Percentiles rank a stretch among this genome's conserved stretches.
Evolutionary conservation across 2,888 invertebrate genomes (phyloP).

Genomic region (Caenorhabditis afra): DNA sequence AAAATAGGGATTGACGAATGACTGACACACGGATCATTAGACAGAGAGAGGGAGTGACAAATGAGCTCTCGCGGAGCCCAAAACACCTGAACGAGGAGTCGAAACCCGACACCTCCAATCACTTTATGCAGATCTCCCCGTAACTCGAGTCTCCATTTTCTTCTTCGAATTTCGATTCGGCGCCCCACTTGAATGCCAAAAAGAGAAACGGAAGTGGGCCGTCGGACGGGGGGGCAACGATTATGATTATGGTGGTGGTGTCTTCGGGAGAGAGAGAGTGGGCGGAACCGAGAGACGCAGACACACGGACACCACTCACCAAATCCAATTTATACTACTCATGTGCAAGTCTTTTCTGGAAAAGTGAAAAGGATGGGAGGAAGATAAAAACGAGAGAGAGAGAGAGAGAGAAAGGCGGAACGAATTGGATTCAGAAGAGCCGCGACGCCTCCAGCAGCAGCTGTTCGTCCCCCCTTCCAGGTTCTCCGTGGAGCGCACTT

Average conservation of each 20-base stretch:
- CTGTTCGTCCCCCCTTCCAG: conserved; percentile 1
- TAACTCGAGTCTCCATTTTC: conserved; percentile 22
- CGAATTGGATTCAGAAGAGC: background rate
- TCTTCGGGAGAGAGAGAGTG: conserved; percentile 6
- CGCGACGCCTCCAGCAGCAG: background rate
- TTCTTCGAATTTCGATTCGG: background rate
- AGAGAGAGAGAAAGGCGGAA: background rate
- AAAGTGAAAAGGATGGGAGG: conserved; percentile 36
- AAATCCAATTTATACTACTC: conserved; percentile 56
- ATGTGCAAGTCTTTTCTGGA: conserved; percentile 34
- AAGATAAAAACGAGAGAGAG: conserved; percentile 17
- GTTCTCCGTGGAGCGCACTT: background rate
- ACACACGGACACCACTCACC: conserved; percentile 22
- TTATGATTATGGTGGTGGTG: conserved; percentile 15
- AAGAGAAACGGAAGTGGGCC: conserved; percentile 7
- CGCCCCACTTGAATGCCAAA: background rate
- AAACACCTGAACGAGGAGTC: conserved; percentile 38
- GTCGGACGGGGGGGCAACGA: background rate
- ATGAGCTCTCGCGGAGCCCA: too few species aligned
- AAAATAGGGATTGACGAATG: conserved; percentile 49
- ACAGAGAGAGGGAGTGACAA: conserved; percentile 10
- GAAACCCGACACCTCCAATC: conserved; percentile 30
- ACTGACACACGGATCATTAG: conserved; percentile 31
- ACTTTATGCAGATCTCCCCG: conserved; percentile 26
- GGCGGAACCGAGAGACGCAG: conserved; percentile 1